Percentiles rank a stretch among this genome's conserved stretches.
These are phyloP conservation scores for Coreoperca whiteheadi DNA, from an alignment of 2,113 vertebrate genomes.

Conservation along the genomic window DNA sequence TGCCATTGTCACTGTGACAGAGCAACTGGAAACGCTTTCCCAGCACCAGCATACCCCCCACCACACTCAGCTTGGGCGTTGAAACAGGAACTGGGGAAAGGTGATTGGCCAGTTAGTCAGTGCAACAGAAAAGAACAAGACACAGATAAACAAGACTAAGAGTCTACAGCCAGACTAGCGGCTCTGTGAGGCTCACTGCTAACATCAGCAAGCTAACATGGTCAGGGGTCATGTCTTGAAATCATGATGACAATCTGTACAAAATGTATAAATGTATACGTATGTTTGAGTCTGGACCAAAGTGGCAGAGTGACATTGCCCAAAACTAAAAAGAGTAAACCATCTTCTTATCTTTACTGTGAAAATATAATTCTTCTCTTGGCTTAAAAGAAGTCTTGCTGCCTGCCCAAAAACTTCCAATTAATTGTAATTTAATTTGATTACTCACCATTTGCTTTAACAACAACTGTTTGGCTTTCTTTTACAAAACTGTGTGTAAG, in stretches of 20 bases:
- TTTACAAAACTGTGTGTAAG: constrained; percentile 1
- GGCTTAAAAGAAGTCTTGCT: too few relatives aligned
- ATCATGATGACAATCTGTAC: not conserved
- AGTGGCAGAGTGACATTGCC: too few relatives aligned
- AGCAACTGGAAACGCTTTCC: constrained; percentile 73
- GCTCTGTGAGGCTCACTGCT: constrained; percentile 1
- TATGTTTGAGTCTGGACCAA: not conserved
- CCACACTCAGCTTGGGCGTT: constrained; percentile 60
- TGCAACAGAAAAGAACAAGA: not conserved
- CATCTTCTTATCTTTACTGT: too few relatives aligned
- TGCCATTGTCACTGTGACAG: constrained; percentile 74
- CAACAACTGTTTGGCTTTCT: constrained; percentile 51
- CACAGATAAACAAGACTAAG: not conserved
- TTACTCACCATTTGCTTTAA: constrained; percentile 79
- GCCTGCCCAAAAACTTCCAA: not conserved
- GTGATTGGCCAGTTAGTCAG: constrained; percentile 6
- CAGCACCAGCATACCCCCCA: constrained; percentile 68
- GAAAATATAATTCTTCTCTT: too few relatives aligned
- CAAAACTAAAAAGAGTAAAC: too few relatives aligned
- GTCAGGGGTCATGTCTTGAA: not conserved
- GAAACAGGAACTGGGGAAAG: constrained; percentile 68
- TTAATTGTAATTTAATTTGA: not conserved
- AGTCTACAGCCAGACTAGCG: not conserved
- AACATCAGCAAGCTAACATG: not conserved
- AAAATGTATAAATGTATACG: not conserved